Evolutionary conservation across 2,888 invertebrate genomes (phyloP), one percentile per base, ranked within the genome.

Genomic region (Nowickia ferox): DNA sequence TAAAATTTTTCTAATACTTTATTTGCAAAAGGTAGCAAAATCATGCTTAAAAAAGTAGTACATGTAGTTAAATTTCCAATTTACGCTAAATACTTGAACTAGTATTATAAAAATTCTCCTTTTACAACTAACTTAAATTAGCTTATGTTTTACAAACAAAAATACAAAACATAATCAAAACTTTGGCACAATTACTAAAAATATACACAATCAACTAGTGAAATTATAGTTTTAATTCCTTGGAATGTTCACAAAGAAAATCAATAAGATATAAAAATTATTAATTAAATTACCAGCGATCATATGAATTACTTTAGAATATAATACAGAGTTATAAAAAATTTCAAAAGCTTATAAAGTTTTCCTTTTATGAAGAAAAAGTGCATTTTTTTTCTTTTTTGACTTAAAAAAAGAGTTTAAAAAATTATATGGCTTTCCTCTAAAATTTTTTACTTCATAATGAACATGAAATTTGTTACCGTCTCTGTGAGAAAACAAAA

Each of bases 141-240:
- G 9, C 40, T 53, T 17, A 17, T 13, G 42, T 46, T 46, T 19
- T 38, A 76, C 46, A 76, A 66, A 46, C 17, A 38, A 9, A 72
- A 76, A 65, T 55, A 65, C 10, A 63, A 71, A 30, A 57, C n/a
- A 66, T 65, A 68, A 63, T 10, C 42, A 72, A 75, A 71, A 71
- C 84, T 79, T 84, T 84, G 84, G 84, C 63, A 84, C 57, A 79
- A 57, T 75, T 79, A 57, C 69, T 65, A 71, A 55, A 55, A 30
- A 71, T 53, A 59, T 61, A 68, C 30, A 78, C 11, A 66, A 19
- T 44, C 11, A 59, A 40, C 48, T n/a, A 13, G 19, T n/a, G 19
- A 75, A 48, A 2, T 2, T 65, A 55, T 59, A 51, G 59, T 66
- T 66, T 68, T 55, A 46, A 72, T 72, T 77, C 10, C 75, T 69